Base-by-base conservation (phyloP, 2,113 vertebrate genomes). In the Gasterosteus nipponicus region DNA sequence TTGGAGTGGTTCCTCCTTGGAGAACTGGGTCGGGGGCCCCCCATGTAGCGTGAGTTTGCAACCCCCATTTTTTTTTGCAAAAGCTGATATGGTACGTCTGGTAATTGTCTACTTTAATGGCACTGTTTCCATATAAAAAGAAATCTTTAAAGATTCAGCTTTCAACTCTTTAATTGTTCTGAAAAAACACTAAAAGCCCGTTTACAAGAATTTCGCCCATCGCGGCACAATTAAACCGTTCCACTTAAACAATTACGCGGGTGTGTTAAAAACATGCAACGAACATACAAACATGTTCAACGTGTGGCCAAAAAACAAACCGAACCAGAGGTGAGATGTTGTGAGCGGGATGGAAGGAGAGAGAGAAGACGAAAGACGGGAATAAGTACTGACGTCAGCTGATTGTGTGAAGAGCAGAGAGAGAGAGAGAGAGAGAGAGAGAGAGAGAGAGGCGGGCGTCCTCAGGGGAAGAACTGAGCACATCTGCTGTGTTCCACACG, bases 401-500 rank as follows among this genome's bases (percentile, higher is more conserved):
- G 88, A 91, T 91, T 89, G 91, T 87, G 86, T 89, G 81, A 83
- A 82, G 89, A 90, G 73, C 76, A 81, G 35, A 38, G 35, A 38
- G 35, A 7, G 35, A 38, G 35, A 38, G 35, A 38, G 35, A 7
- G 35, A 38, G 35, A 38, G 35, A 7, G 35, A 38, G 35, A 38
- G 5, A 7, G 59, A 81, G 57, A 68, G 53, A 54, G 72, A 63
- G 81, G 29, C 49, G 33, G 65, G 65, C 60, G 41, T 85, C 89
- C 90, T 89, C 85, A 9, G 77, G 91, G 88, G 86, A 87, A 87
- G 78, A 75, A 51, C 62, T 44, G 80, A 91, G 86, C 88, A 94
- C 93, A 94, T 93, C 93, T 93, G 93, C 86, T 89, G 58, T 77
- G 84, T 85, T 92, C 80, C 80, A 90, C 88, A 85, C 79, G 74